Evolutionary conservation across 2,113 vertebrate species (phyloP).

Genomic region (Gadus macrocephalus): DNA sequence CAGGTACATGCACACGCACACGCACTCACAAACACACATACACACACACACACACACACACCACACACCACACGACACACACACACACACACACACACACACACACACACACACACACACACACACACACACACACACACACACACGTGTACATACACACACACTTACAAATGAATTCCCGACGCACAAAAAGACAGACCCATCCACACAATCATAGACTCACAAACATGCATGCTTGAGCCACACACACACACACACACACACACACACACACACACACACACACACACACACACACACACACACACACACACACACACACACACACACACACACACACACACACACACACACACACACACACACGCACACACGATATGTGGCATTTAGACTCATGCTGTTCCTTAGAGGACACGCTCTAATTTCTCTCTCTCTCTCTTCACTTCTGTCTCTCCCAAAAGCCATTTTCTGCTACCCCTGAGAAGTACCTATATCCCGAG

Average conservation of each 20-base stretch:
- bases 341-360: slow-evolving; percentile 16
- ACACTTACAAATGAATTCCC: too few relatives aligned
- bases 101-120: too few relatives aligned
- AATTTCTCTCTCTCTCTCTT: slow-evolving; percentile 39
- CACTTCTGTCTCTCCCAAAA: slow-evolving; percentile 45
- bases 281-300: slow-evolving; percentile 7
- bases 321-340: slow-evolving; percentile 24
- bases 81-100: too few relatives aligned
- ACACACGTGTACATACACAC: too few relatives aligned
- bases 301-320: slow-evolving; percentile 18
- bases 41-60: too few relatives aligned
- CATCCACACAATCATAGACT: too few relatives aligned
- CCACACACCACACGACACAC: too few relatives aligned
- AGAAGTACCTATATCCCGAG: slow-evolving; percentile 39
- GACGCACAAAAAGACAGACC: not conserved
- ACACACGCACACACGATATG: slow-evolving; percentile 28
- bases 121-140: too few relatives aligned
- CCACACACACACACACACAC: slow-evolving; percentile 24
- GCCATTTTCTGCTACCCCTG: slow-evolving; percentile 57
- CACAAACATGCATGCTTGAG: not conserved
- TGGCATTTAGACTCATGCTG: slow-evolving; percentile 63
- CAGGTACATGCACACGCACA: not conserved
- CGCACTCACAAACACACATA: slow-evolving; percentile 18
- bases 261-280: slow-evolving; percentile 25
- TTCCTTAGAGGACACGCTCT: slow-evolving; percentile 61